Percentiles rank a stretch among this genome's conserved stretches.
phyloP scores from a whole-genome alignment of 2,888 invertebrate species.

The Temnothorax ravouxi region DNA sequence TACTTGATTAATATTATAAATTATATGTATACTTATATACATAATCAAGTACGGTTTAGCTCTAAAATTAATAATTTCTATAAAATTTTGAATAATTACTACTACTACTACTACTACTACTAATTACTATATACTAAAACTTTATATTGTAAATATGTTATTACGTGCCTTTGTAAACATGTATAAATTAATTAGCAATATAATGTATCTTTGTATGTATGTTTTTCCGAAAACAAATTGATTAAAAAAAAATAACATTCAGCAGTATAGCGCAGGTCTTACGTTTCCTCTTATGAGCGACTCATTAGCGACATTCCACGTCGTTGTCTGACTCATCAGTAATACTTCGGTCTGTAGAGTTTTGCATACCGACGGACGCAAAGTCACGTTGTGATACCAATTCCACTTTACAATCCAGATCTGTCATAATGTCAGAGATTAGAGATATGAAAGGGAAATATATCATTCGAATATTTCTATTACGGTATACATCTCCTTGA shows the following conservation, averaged over 20 bases:
- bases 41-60: neutral
- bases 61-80: neutral
- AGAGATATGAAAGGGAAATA: neutral
- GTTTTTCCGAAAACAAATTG: neutral
- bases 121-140: neutral
- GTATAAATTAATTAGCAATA: neutral
- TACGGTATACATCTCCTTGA: neutral
- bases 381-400: slow-evolving; percentile 73
- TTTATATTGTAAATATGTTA: neutral
- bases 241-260: slow-evolving; percentile 19
- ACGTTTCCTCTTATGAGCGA: slow-evolving; percentile 71
- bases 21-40: neutral
- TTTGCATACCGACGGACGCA: slow-evolving; percentile 75
- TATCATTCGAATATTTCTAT: neutral
- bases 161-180: neutral
- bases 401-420: slow-evolving; percentile 56
- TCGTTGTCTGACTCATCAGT: slow-evolving; percentile 83
- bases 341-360: slow-evolving; percentile 75
- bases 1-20: neutral
- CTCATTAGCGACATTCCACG: slow-evolving; percentile 85
- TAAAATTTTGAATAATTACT: neutral
- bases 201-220: neutral
- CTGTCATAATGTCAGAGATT: slow-evolving; percentile 7
- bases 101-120: no score
- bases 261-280: slow-evolving; percentile 28